Base-by-base conservation (phyloP, 2,113 vertebrate species). In the Neotoma lepida region DNA sequence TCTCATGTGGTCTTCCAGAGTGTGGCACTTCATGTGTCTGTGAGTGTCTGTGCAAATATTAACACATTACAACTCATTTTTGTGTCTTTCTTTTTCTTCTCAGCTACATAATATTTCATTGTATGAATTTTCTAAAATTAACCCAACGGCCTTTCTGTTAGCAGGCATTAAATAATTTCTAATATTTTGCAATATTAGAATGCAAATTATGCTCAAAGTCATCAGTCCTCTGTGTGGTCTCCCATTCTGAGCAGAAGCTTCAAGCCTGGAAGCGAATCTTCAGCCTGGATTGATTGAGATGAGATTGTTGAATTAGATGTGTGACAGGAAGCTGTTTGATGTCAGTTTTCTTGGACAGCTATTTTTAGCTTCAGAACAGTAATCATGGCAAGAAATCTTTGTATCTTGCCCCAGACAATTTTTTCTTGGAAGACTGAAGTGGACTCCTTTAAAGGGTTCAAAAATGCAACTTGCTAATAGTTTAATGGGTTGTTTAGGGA, bases 361-460 rank as follows among this genome's bases (percentile, higher is more conserved):
- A 63, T 97, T 96, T 96, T 97, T 97, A 95, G 85, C 74, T 91
- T 86, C 66, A 86, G 39, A 96, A 70, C 44, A 66, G 81, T 96
- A 96, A 95, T 97, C 94, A 82, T 91, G 86, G 78, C 58, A 96
- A 95, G 88, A 96, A 95, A 97, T 92, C 93, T 96, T 94, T 61
- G 17, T 76, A 90, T 96, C 70, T 92, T 91, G 81, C 54, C n/a
- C 56, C 77, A 68, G 58, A 89, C 58, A 84, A 56, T 89, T 61
- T 90, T 97, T 76, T 95, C 44, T 89, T 92, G 56, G 80, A 95
- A 96, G 90, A 96, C 95, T 96, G 96, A 97, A 96, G 77, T 71
- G 70, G 41, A 46, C 74, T 35, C 10, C 78, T 91, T 95, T 74
- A 87, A 90, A 94, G 24, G 33, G 82, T 95, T 97, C 78, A 93